These are phyloP conservation scores for Abrostola triplasia DNA, from an alignment of 2,888 invertebrate genomes.

Conservation along the genomic window DNA sequence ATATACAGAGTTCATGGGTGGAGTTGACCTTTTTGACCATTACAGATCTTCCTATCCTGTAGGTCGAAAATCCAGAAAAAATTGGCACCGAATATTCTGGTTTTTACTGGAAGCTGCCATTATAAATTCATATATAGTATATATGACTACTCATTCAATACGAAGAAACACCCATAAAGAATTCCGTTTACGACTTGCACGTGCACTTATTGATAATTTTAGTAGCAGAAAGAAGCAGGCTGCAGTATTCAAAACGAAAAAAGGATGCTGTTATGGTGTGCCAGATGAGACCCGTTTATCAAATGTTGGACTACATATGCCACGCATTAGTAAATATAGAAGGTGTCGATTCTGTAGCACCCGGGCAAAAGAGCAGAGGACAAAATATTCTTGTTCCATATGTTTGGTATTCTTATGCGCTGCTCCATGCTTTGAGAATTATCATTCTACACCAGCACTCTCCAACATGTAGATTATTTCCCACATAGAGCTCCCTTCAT, in stretches of 20 bases:
- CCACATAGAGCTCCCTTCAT: constrained; percentile 16
- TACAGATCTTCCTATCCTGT: constrained; percentile 55
- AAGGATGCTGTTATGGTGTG: constrained; percentile 18
- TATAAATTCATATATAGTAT: constrained; percentile 47
- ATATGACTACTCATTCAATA: constrained; percentile 22
- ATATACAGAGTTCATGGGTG: constrained; percentile 49
- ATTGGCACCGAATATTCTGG: constrained; percentile 53
- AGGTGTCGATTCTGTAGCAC: constrained; percentile 32
- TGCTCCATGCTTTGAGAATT: constrained; percentile 32
- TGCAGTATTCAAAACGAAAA: constrained; percentile 3
- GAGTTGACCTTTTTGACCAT: constrained; percentile 49
- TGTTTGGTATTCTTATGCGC: constrained; percentile 29
- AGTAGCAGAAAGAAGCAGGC: constrained; percentile 1
- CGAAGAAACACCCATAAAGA: constrained; percentile 11
- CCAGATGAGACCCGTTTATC: constrained; percentile 27
- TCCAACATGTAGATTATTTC: constrained; percentile 20
- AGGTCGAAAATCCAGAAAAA: constrained; percentile 55
- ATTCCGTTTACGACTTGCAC: constrained; percentile 11
- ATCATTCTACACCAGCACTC: constrained; percentile 17
- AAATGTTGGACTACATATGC: constrained; percentile 38
- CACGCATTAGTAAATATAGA: constrained; percentile 28
- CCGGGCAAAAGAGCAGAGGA: constrained; percentile 28
- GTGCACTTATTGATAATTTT: constrained; percentile 4
- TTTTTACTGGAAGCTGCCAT: constrained; percentile 48
- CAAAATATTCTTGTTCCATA: constrained; percentile 33